Base-by-base conservation (phyloP, 2,113 vertebrate genomes). In the Camelus dromedarius region DNA sequence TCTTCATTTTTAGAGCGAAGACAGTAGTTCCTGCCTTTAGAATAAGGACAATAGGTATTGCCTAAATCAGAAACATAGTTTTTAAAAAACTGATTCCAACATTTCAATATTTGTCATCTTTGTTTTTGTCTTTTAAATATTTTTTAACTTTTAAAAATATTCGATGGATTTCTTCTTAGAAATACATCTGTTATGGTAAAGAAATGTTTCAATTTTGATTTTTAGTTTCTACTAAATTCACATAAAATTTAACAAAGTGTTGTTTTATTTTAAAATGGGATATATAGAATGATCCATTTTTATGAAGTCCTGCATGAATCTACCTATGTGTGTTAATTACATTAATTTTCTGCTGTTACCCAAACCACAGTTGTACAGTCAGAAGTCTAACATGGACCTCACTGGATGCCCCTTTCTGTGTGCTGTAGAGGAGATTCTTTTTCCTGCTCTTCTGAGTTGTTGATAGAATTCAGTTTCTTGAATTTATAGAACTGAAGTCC, bases 191-290 rank as follows among this genome's bases (percentile, higher is more conserved):
- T 86, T 80, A 62, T 19, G 3, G 32, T 66, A 60, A 69, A 89
- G 35, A 83, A 96, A 32, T 75, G 5, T 22, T 89, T 89, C 4
- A 18, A 67, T 80, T 87, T 92, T 81, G 67, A 79, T 48, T 93
- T 93, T 84, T 84, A 32, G 19, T 38, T 67, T 91, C 28, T 85
- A 56, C 70, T 64, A 85, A 64, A 88, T 66, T 75, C 32, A 72
- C 58, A 48, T 87, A 79, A 87, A 81, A 89, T 89, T 62, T 94
- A 62, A 80, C 58, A 20, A 81, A 69, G 6, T 38, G n/a, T 16
- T 64, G 38, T 94, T 92, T 86, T 48, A 69, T 75, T 93, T 42
- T 82, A 62, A 96, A 95, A 73, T 88, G 11, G 50, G 15, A 58
- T 67, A 66, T 67, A 46, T 46, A 32, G 48, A 87, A 54, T 52